Conservation (phyloP, 1,140 invertebrate species). For the Drosophila pseudoobscura region DNA sequence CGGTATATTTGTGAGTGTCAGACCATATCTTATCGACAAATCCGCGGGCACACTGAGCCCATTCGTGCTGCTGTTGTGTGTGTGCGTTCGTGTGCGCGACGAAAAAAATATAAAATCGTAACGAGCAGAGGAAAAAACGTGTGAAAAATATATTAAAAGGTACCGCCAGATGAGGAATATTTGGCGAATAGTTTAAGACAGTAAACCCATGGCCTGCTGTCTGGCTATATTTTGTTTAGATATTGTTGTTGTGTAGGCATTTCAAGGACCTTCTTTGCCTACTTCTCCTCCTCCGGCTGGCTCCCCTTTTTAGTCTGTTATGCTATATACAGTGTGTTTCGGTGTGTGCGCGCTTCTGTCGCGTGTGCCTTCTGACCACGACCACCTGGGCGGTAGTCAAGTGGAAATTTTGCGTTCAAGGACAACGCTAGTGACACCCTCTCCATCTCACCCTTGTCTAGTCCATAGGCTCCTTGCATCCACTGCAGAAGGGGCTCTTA, state of each 20-base stretch:
- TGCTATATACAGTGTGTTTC: constrained; percentile 11
- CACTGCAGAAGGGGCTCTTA: neutral
- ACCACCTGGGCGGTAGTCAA: constrained; percentile 73
- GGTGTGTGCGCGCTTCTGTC: constrained; percentile 29
- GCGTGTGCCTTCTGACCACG: constrained; percentile 58
- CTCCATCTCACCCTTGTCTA: constrained; percentile 9
- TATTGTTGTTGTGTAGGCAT: constrained; percentile 26
- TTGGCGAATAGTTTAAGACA: constrained; percentile 30
- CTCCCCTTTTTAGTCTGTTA: constrained; percentile 12
- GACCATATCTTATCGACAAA: too few species aligned
- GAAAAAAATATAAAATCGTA: constrained; percentile 78
- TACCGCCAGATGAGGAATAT: constrained; percentile 34
- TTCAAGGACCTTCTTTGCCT: constrained; percentile 59
- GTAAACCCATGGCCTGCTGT: constrained; percentile 1
- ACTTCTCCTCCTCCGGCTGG: constrained; percentile 41
- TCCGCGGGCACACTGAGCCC: too few species aligned
- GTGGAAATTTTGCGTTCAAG: constrained; percentile 79
- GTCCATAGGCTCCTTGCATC: constrained; percentile 5
- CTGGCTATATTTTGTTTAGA: neutral
- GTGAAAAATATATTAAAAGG: constrained; percentile 76
- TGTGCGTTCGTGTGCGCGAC: constrained; percentile 72
- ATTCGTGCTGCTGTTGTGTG: constrained; percentile 41
- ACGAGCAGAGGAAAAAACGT: constrained; percentile 74
- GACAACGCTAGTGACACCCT: constrained; percentile 58
- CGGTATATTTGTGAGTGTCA: too few species aligned